A percentile compares a stretch with the other conserved stretches of the same genome.
These are phyloP conservation scores for Grantiella picta DNA, from an alignment of 2,113 vertebrate species.

Conservation along the genomic window DNA sequence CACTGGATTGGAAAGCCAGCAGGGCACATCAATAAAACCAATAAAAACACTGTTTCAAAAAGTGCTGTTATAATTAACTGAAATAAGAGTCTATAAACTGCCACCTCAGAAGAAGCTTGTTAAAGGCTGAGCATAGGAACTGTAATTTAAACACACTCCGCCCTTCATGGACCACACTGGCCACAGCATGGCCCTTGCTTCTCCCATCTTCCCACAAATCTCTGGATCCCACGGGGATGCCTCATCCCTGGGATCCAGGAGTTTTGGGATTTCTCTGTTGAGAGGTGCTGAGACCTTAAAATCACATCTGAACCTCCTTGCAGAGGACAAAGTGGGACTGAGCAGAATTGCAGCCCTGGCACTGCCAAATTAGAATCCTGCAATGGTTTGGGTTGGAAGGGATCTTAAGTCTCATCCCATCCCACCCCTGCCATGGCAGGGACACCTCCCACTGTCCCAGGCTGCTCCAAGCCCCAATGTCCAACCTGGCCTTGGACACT, in stretches of 20 bases:
- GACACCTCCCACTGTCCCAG: neutral
- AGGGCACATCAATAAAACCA: neutral
- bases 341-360: neutral
- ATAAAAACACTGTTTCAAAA: constrained; percentile 9
- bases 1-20: neutral
- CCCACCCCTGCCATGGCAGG: neutral
- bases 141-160: neutral
- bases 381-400: neutral
- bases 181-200: neutral
- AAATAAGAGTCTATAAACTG: constrained; percentile 5
- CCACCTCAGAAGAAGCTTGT: neutral
- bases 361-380: neutral
- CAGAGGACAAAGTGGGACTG: accelerated
- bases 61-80: constrained; percentile 8
- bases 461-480: neutral
- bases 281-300: neutral
- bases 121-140: neutral
- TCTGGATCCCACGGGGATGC: neutral
- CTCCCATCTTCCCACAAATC: neutral
- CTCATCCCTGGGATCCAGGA: neutral
- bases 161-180: neutral
- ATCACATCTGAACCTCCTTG: accelerated
- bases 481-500: neutral
- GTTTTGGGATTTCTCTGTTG: accelerated
- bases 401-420: accelerated